Evolutionary conservation across 2,797 vertebrate genomes (phyloP).

Genomic region (Crenuchus spilurus): DNA sequence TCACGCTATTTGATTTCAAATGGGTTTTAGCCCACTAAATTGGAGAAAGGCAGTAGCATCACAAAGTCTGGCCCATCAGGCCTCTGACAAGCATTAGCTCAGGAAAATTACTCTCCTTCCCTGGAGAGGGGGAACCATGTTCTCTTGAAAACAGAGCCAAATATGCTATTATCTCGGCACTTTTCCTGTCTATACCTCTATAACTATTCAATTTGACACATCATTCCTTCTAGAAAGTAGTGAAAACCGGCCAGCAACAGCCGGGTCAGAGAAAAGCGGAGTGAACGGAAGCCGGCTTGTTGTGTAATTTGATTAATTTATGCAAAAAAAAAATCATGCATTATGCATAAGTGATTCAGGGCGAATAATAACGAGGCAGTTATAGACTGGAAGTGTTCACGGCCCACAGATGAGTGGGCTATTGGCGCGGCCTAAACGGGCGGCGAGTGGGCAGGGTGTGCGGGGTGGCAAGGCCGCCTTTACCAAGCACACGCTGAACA

Average conservation of each 20-base stretch:
- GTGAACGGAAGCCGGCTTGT: constrained; percentile 36
- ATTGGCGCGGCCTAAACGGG: constrained; percentile 15
- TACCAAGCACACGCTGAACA: neutral
- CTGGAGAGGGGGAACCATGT: constrained; percentile 37
- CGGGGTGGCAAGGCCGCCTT: constrained; percentile 8
- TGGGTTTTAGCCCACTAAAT: constrained; percentile 43
- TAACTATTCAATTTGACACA: constrained; percentile 45
- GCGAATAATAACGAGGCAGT: constrained; percentile 40
- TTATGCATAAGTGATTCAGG: constrained; percentile 47
- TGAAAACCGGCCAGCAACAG: constrained; percentile 32
- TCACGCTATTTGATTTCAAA: constrained; percentile 55
- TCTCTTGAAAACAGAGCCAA: constrained; percentile 47
- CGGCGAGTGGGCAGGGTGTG: constrained; percentile 12
- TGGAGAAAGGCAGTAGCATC: constrained; percentile 41
- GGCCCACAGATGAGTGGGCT: constrained; percentile 22
- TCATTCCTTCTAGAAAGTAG: constrained; percentile 29
- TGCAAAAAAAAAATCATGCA: constrained; percentile 51
- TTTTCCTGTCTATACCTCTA: constrained; percentile 46
- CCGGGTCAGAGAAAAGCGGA: constrained; percentile 31
- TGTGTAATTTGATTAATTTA: constrained; percentile 55
- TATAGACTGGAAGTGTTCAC: constrained; percentile 34
- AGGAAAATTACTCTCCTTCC: constrained; percentile 54
- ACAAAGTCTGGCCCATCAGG: constrained; percentile 42
- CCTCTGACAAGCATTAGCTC: constrained; percentile 49
- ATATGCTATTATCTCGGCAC: constrained; percentile 47